These are phyloP conservation scores for Drosophila arizonae DNA, from an alignment of 1,140 invertebrate genomes.

Conservation along the genomic window DNA sequence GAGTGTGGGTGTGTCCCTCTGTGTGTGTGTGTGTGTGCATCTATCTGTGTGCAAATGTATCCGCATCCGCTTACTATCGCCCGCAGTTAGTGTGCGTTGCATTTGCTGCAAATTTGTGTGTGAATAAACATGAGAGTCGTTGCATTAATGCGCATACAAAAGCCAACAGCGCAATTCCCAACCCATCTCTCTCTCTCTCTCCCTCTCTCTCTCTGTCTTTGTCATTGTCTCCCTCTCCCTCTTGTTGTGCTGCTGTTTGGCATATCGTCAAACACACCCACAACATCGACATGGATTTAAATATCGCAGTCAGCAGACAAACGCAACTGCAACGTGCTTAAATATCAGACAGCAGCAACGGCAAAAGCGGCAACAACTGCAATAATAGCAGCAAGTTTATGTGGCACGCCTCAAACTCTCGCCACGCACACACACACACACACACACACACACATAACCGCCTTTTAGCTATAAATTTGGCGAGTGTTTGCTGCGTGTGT, in stretches of 20 bases:
- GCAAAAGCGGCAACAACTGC: conserved; percentile 32
- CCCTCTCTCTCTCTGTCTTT: conserved; percentile 2
- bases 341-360: conserved; percentile 52
- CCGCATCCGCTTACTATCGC: conserved; percentile 42
- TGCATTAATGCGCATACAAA: conserved; percentile 79
- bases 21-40: conserved; percentile 16
- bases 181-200: conserved; percentile 7
- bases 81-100: conserved; percentile 66
- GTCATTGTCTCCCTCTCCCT: not conserved
- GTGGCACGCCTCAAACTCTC: conserved; percentile 71
- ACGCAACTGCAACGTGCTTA: conserved; percentile 62
- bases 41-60: conserved; percentile 56
- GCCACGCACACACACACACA: conserved; percentile 28
- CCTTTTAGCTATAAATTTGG: conserved; percentile 48
- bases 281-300: conserved; percentile 64
- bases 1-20: conserved; percentile 11
- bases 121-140: conserved; percentile 81
- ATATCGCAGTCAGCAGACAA: conserved; percentile 52
- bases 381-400: conserved; percentile 63
- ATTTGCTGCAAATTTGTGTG: conserved; percentile 79
- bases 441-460: conserved; percentile 24
- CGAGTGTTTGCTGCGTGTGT: conserved; percentile 23
- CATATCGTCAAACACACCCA: conserved; percentile 24
- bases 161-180: conserved; percentile 60
- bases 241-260: not conserved